Evolutionary conservation across 2,797 vertebrate genomes (phyloP), one percentile per base, ranked within the genome.

Genomic region (Nannoperca australis): DNA sequence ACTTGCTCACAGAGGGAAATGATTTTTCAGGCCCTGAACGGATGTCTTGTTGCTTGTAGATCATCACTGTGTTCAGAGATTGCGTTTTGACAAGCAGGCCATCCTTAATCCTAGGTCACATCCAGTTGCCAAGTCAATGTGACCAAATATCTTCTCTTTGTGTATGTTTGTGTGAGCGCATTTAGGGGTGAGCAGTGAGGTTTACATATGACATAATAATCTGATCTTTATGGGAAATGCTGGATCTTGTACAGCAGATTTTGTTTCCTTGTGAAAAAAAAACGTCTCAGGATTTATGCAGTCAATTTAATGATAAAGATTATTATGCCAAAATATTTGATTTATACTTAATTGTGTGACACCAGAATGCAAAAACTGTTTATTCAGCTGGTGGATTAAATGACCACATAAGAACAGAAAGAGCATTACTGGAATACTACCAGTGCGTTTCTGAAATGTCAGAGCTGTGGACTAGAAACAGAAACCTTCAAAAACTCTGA

Each of bases 21-120:
- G 0, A 53, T 82, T 79, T 51, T 69, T 49, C 22, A 54, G 60
- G 60, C 44, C 45, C 34, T 32, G 61, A 79, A 62, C 4, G 18
- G 56, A 76, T 65, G 83, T 83, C 64, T 74, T 51, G 36, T 72
- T 83, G 73, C 65, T 73, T 68, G 24, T 53, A 56, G 84, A 73
- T 86, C 76, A 77, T 71, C 67, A 51, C 63, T 62, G 67, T 51
- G 70, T 58, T 79, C 44, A 47, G 60, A 79, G 72, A 76, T 73
- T 80, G 67, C 30, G 1, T 79, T 88, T 72, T 83, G 84, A 91
- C 85, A 83, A 73, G 67, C 80, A 73, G 67, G 77, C 75, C 73
- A 22, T 56, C 60, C 53, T 79, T 73, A 87, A 86, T 85, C 65
- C 68, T 6, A 18, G 38, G 68, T 78, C 65, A 67, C 72, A 49